phyloP scores from a whole-genome alignment of 2,113 vertebrate genomes.

The Salvelinus alpinus region DNA sequence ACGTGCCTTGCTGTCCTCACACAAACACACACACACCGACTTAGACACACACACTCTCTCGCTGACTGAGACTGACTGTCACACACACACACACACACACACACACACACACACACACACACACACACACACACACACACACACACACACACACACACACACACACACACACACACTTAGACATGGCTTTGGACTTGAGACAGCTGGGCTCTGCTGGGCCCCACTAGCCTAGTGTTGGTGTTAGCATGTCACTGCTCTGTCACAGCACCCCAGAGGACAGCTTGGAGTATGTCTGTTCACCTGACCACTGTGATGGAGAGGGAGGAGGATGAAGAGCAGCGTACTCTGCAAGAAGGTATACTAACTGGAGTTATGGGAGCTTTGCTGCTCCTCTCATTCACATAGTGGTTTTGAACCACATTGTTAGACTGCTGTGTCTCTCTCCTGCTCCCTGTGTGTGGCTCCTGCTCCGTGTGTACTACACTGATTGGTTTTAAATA shows the following conservation, averaged over 20 bases:
- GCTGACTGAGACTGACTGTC: too few relatives aligned
- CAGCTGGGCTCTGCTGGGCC: neutral
- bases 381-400: neutral
- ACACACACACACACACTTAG: neutral
- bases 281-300: constrained; percentile 7
- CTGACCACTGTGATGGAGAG: neutral
- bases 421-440: neutral
- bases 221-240: too few relatives aligned
- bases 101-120: neutral
- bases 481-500: neutral
- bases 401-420: neutral
- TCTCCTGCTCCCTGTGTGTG: neutral
- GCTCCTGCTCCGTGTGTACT: neutral
- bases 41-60: neutral
- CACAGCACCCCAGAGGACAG: neutral
- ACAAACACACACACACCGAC: neutral
- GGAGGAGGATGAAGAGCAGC: constrained; percentile 11
- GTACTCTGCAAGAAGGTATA: neutral
- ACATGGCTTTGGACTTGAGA: constrained; percentile 7
- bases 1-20: neutral
- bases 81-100: neutral
- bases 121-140: neutral
- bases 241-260: neutral
- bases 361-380: neutral
- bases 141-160: neutral